A percentile compares a stretch with the other conserved stretches of the same genome.
phyloP scores from a whole-genome alignment of 2,113 vertebrate genomes.

The human region GRCh38 chr13:75024001-75024500 shows the following conservation, averaged over 20 bases:
- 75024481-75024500: background rate
- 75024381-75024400: background rate
- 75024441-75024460: background rate
- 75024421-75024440: background rate
- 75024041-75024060: background rate
- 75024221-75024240: conserved; percentile 24
- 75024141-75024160: background rate
- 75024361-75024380: background rate
- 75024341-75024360: background rate
- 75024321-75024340: background rate
- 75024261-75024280: background rate
- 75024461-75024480: background rate
- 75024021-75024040: background rate
- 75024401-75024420: background rate
- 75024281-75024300: background rate
- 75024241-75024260: background rate
- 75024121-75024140: background rate
- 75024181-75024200: background rate
- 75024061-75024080: background rate
- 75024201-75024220: conserved; percentile 16
- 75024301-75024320: conserved; percentile 11
- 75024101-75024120: background rate
- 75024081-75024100: background rate
- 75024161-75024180: background rate
- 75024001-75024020: background rate